These are phyloP conservation scores for Heliconius hortense DNA, from an alignment of 2,888 invertebrate species.

Conservation along the genomic window DNA sequence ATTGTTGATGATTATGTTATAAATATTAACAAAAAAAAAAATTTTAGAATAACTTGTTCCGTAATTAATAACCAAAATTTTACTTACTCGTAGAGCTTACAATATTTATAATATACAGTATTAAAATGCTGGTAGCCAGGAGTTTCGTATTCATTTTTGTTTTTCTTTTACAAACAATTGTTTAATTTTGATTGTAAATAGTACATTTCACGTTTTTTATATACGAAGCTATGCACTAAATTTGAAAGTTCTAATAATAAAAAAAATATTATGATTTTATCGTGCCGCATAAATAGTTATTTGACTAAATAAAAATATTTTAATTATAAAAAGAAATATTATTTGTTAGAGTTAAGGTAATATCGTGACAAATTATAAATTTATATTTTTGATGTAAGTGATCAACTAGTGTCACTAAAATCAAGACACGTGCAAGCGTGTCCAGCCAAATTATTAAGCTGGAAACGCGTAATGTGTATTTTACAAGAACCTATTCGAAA, in stretches of 20 bases:
- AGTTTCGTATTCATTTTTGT: slow-evolving; percentile 7
- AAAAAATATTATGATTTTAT: background rate
- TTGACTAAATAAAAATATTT: background rate
- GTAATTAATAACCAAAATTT: background rate
- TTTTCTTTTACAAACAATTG: background rate
- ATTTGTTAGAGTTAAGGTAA: background rate
- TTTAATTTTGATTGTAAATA: background rate
- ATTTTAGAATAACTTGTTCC: background rate
- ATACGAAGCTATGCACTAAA: background rate
- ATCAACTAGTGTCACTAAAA: too few species aligned
- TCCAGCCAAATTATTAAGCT: too few species aligned
- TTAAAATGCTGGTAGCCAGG: background rate
- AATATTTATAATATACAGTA: background rate
- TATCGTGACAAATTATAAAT: background rate
- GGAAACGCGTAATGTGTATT: too few species aligned
- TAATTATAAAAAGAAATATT: background rate
- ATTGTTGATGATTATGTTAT: too few species aligned
- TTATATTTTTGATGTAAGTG: too few species aligned
- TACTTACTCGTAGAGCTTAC: background rate
- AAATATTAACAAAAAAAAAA: too few species aligned
- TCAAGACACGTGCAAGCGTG: too few species aligned
- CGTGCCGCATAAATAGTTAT: background rate
- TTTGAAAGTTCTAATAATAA: background rate
- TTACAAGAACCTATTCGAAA: too few species aligned
- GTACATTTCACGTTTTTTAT: background rate